phyloP scores from a whole-genome alignment of 2,888 invertebrate species.

The Caradrina kadenii region DNA sequence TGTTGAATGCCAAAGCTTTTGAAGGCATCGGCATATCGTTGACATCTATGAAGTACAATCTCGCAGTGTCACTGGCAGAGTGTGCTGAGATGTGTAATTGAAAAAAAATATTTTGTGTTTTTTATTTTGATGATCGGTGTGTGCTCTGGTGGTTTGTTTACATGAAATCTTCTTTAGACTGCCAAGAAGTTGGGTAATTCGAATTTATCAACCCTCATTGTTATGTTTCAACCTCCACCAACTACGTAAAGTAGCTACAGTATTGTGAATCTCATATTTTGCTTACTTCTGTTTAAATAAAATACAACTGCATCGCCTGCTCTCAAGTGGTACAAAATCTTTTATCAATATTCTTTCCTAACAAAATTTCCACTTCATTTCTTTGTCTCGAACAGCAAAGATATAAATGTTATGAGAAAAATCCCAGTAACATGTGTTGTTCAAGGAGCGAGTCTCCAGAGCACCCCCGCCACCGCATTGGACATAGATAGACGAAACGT shows the following conservation, averaged over 20 bases:
- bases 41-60: slow-evolving; percentile 49
- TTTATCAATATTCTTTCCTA: not conserved
- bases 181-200: no score
- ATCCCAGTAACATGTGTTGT: slow-evolving; percentile 63
- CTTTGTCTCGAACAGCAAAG: slow-evolving; percentile 47
- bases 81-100: slow-evolving; percentile 31
- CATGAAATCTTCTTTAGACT: no score
- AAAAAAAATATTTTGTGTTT: not conserved
- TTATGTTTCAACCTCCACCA: no score
- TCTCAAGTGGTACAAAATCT: slow-evolving; percentile 16
- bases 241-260: no score
- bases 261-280: no score
- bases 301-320: not conserved
- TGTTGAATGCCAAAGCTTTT: slow-evolving; percentile 36
- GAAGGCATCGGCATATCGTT: slow-evolving; percentile 48
- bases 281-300: not conserved
- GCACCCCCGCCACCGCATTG: slow-evolving; percentile 50
- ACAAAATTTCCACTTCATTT: slow-evolving; percentile 56
- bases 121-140: not conserved
- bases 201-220: no score
- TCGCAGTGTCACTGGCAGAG: slow-evolving; percentile 7
- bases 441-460: slow-evolving; percentile 44
- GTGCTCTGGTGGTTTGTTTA: not conserved
- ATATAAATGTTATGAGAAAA: slow-evolving; percentile 54
- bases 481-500: slow-evolving; percentile 81